These are phyloP conservation scores for Balanococcus diminutus DNA, from an alignment of 2,888 invertebrate species.

Conservation along the genomic window DNA sequence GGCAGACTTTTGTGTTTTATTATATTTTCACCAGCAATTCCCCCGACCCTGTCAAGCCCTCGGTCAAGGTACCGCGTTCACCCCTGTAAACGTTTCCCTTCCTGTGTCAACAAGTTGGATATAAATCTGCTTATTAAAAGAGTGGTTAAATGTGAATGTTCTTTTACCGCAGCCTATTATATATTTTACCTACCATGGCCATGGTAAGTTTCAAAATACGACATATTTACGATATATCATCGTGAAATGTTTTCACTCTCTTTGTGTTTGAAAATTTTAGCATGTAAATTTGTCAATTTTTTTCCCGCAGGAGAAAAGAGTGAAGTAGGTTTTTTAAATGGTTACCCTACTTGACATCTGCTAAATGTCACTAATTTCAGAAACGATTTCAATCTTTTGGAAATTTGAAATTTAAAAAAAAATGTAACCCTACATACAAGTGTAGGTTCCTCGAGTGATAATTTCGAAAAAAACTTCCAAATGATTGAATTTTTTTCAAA, in stretches of 20 bases:
- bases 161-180: background rate
- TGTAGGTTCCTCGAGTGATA: too few species aligned
- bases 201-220: too few species aligned
- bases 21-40: constrained; percentile 32
- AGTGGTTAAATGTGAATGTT: constrained; percentile 39
- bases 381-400: too few species aligned
- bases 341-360: too few species aligned
- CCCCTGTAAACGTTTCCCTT: background rate
- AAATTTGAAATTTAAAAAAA: too few species aligned
- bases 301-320: too few species aligned
- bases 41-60: background rate
- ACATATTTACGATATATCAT: background rate
- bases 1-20: constrained; percentile 32
- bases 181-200: background rate
- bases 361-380: too few species aligned
- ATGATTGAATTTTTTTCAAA: too few species aligned
- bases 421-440: too few species aligned
- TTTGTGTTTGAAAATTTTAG: background rate
- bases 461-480: too few species aligned
- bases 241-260: background rate
- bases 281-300: background rate
- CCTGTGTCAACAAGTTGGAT: constrained; percentile 51
- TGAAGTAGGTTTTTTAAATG: too few species aligned
- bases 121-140: constrained; percentile 52
- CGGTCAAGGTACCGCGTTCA: background rate